Base-by-base conservation (phyloP, 2,113 vertebrate genomes). In the Sander lucioperca region DNA sequence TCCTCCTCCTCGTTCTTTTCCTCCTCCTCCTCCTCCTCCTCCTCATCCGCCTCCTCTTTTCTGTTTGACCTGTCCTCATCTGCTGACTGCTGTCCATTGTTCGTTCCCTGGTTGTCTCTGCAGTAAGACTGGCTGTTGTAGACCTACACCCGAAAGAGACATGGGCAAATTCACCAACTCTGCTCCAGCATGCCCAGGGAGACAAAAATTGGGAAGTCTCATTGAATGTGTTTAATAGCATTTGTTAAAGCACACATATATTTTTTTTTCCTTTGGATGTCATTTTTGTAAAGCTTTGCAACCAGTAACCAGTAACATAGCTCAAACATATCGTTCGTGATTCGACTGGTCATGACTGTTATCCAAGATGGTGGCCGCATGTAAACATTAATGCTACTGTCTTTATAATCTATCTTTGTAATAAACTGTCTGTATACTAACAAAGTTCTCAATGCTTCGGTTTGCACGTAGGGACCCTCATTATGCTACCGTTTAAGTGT, bases 101-200 rank as follows among this genome's bases (percentile, higher is more conserved):
- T 51, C n/a, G 50, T 50, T 65, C 75, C 84, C 33, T 82, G 77
- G 0, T 70, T 58, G 74, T 83, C 79, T 86, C 78, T 65, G 62
- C 83, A 47, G 77, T 71, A 43, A 16, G 71, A 39, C 80, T 54
- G 83, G 70, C 80, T 92, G 85, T 70, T 66, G 85, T 79, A 78
- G 61, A 94, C 92, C 95, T 95, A 91, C 80, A 91, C 87, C 88
- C 92, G 70, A 90, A 87, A 93, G 80, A 93, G 84, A 95, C 87
- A 94, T 64, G 90, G 92, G 88, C 88, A 94, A 95, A 93, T 93
- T 94, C 90, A 95, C 87, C 92, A 94, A 93, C 86, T 90, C 92
- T 94, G 84, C 89, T 93, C 88, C 91, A 86, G 73, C 85, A 88
- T 86, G 89, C 86, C 90, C 91, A 91, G 89, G 91, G 90, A 93